Evolutionary conservation across 2,797 vertebrate species (phyloP), one percentile per base, ranked within the genome.

Genomic region (Botia kubotai): DNA sequence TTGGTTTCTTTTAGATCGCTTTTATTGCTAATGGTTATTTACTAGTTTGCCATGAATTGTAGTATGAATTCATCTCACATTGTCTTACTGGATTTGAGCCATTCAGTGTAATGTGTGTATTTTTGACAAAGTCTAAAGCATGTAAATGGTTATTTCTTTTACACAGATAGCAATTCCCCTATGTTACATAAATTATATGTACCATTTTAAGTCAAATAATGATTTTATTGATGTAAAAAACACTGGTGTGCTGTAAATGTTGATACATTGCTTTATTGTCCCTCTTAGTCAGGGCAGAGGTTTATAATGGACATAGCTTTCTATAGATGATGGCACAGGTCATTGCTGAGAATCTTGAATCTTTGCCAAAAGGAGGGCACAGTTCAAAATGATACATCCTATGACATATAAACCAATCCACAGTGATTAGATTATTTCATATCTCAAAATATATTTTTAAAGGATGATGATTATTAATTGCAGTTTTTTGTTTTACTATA

Each of bases 231-330:
- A 60, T 36, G 65, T 69, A 48, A 60, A 53, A 55, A 70, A 48
- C 13, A 50, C 33, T 16, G 17, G 69, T 77, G 43, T 70, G 67
- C 46, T 63, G 77, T 60, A 71, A 71, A 62, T 71, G 67, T 52
- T 71, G 67, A 71, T 71, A 53, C 43, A 79, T 57, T 71, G 57
- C 67, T 79, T 79, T 79, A 72, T 79, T 78, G 13, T 36, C 17
- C 43, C 26, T 78, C 26, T 26, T 4, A 36, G 1, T 12, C 23
- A 62, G 76, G 53, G 17, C n/a, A 48, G 46, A 65, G 43, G 46
- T 52, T 62, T 79, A 52, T 39, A 60, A 58, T 72, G 33, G 0
- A 50, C 29, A 53, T 65, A 13, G 29, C 57, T 52, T 19, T 65
- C 14, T 10, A 23, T 4, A 71, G 12, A 71, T 39, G 16, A 36